Evolutionary conservation across 2,797 vertebrate species (phyloP).

Genomic region (Euphonia xanthogaster): DNA sequence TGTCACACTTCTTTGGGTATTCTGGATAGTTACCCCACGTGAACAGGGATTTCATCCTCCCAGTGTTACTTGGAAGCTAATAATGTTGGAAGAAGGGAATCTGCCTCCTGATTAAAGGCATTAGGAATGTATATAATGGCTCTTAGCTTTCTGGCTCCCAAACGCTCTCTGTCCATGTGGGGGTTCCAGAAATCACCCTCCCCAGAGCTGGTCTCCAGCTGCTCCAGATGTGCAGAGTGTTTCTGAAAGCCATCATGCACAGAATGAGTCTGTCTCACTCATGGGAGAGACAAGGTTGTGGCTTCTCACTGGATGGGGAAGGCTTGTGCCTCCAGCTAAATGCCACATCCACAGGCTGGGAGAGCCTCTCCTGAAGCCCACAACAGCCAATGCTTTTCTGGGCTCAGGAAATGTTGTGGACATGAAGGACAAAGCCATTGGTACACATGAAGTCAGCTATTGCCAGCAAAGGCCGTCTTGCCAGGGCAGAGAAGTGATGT

Average conservation of each 20-base stretch:
- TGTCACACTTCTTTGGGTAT: background rate
- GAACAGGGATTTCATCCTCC: background rate
- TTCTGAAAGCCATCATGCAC: background rate
- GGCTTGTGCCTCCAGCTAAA: background rate
- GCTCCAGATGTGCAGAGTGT: background rate
- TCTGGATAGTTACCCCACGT: background rate
- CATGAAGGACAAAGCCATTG: background rate
- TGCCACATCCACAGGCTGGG: background rate
- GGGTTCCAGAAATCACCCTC: background rate
- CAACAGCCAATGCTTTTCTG: background rate
- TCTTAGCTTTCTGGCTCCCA: constrained; percentile 17
- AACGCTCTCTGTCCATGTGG: background rate
- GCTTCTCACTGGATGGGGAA: background rate
- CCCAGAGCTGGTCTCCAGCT: background rate
- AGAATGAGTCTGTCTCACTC: background rate
- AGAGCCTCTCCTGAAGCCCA: background rate
- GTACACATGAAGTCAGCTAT: background rate
- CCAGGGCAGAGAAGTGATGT: background rate
- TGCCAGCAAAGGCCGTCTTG: background rate
- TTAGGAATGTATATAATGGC: background rate
- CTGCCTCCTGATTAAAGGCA: background rate
- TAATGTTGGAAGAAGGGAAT: background rate
- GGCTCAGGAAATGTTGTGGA: background rate
- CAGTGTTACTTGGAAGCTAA: background rate
- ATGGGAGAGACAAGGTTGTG: rapidly evolving